Base-by-base conservation (phyloP, 1,140 invertebrate species). In the Penaeus indicus region DNA sequence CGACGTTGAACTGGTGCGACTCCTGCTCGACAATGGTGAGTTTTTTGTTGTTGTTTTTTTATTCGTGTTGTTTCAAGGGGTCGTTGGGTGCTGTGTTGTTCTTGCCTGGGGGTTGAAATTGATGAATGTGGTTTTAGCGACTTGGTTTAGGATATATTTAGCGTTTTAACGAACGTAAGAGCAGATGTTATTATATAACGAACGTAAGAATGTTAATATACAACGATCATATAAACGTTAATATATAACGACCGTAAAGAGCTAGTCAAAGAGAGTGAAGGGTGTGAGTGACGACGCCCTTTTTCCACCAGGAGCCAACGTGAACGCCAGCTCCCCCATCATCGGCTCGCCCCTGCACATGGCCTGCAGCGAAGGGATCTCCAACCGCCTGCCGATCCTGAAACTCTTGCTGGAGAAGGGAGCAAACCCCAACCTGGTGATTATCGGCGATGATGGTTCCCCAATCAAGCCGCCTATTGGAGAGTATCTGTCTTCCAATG, bases 341-440 rank as follows among this genome's bases (percentile, higher is more conserved):
- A 96, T 97, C 90, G 96, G 97, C 13, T 96, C 96, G 0, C 95
- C 97, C 0, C 94, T 98, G 13, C 97, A 98, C 92, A 96, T 98
- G 11, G 97, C 96, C 0, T 97, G 96, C 92, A 96, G 96, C 0
- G 96, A 97, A 91, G 96, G 95, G 87, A 96, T 97, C 80, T 94
- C 94, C 2, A 96, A 97, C 91, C 94, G 93, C 32, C 90, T 92
- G 67, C 93, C 93, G 54, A 93, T 95, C 7, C 92, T 95, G 63
- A 88, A 95, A 93, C 94, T 97, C 93, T 93, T 97, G 63, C 92
- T 97, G 85, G 95, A 95, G 89, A 94, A 94, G 61, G 96, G 96
- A 38, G 96, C 96, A 1, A 95, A 97, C 92, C 96, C 96, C 0
- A 97, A 97, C 92, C 92, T 96, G 54, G 95, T 96, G 86, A 95